These are phyloP conservation scores for Neodontobutis hainanensis DNA, from an alignment of 2,113 vertebrate species.

Conservation along the genomic window DNA sequence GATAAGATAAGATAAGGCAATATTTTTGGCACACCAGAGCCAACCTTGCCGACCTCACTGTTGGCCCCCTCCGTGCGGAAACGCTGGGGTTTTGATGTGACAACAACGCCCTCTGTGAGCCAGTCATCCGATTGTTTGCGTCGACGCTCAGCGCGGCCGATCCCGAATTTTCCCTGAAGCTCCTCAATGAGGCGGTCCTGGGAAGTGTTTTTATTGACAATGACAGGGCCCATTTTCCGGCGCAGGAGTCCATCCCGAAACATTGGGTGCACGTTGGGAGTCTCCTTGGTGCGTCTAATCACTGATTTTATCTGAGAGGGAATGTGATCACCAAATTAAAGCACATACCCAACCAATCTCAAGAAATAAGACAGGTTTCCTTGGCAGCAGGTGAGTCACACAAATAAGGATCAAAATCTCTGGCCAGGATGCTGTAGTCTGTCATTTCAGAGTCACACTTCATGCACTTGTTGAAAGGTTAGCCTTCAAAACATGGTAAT, in stretches of 20 bases:
- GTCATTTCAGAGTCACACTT: conserved; percentile 33
- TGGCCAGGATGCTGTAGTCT: conserved; percentile 34
- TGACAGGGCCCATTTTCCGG: conserved; percentile 87
- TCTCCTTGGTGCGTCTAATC: conserved; percentile 95
- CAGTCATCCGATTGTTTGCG: conserved; percentile 84
- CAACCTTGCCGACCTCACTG: conserved; percentile 87
- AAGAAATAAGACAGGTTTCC: conserved; percentile 13
- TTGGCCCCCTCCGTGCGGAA: conserved; percentile 73
- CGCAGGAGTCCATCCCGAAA: conserved; percentile 88
- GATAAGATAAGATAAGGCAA: conserved; percentile 17
- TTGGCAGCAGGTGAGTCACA: conserved; percentile 35
- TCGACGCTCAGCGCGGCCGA: conserved; percentile 78
- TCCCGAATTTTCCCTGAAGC: conserved; percentile 91
- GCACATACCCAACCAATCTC: conserved; percentile 5
- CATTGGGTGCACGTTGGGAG: conserved; percentile 92
- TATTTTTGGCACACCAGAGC: conserved; percentile 27
- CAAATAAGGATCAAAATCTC: not conserved
- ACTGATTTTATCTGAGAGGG: conserved; percentile 90
- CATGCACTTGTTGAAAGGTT: conserved; percentile 22
- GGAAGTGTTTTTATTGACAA: conserved; percentile 88
- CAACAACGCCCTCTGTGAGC: conserved; percentile 87
- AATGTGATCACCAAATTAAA: conserved; percentile 38
- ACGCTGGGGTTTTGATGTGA: conserved; percentile 85
- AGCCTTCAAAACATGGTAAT: not conserved
- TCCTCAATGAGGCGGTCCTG: conserved; percentile 92